A percentile compares a stretch with the other conserved stretches of the same genome.
Evolutionary conservation across 2,797 vertebrate species (phyloP).

Genomic region (Brachymystax lenok): DNA sequence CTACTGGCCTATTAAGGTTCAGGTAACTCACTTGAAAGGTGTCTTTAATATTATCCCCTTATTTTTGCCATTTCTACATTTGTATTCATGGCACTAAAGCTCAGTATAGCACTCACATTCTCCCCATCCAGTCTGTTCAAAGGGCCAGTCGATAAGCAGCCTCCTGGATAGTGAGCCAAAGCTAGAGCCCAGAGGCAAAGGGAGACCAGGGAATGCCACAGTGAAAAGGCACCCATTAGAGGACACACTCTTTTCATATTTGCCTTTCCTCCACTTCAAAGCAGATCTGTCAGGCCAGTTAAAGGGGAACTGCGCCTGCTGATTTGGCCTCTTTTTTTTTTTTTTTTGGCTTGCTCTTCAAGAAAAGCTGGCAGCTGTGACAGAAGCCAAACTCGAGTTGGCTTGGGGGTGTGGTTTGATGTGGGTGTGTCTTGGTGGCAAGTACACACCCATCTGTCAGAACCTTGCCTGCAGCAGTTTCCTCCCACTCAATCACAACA

Average conservation of each 20-base stretch:
- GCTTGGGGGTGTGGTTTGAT: no score
- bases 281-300: constrained; percentile 50
- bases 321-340: no score
- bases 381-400: no score
- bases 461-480: background rate
- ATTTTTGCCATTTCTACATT: constrained; percentile 33
- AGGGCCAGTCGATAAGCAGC: constrained; percentile 53
- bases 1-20: background rate
- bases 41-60: constrained; percentile 35
- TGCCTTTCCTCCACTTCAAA: constrained; percentile 67
- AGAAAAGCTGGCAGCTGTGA: no score
- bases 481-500: no score
- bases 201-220: constrained; percentile 56
- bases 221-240: constrained; percentile 52
- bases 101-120: constrained; percentile 41
- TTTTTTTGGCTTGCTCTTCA: no score
- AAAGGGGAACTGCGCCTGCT: background rate
- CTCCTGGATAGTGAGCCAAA: constrained; percentile 51
- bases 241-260: constrained; percentile 62
- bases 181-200: constrained; percentile 49
- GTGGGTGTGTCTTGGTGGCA: no score
- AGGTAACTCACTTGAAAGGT: constrained; percentile 17
- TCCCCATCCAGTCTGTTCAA: constrained; percentile 58
- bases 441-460: constrained; percentile 2
- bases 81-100: constrained; percentile 46